phyloP scores from a whole-genome alignment of 2,797 vertebrate genomes.

The Sebastolobus alascanus region DNA sequence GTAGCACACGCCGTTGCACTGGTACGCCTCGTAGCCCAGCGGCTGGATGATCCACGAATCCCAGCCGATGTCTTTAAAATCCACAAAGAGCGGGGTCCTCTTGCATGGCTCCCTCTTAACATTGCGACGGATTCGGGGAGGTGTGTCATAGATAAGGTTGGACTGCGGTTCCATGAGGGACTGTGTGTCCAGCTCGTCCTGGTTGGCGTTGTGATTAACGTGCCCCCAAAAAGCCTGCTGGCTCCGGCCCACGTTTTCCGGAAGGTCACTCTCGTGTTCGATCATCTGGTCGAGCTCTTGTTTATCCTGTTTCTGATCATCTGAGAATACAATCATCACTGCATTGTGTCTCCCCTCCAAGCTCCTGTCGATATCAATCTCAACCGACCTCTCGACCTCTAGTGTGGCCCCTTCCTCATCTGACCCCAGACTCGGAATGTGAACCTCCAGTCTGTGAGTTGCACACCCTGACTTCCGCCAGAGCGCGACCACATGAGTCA shows the following conservation, averaged over 20 bases:
- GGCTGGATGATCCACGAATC: conserved; percentile 95
- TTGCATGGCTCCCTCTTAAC: conserved; percentile 92
- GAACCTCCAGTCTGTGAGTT: conserved; percentile 89
- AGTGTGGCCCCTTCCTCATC: conserved; percentile 55
- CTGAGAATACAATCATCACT: conserved; percentile 93
- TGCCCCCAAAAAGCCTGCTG: conserved; percentile 52
- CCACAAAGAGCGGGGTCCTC: conserved; percentile 91
- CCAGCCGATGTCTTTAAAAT: conserved; percentile 98
- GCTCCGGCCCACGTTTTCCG: conserved; percentile 68
- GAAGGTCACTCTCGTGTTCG: conserved; percentile 83
- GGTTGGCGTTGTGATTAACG: conserved; percentile 60
- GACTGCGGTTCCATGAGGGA: conserved; percentile 88
- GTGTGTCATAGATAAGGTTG: conserved; percentile 90
- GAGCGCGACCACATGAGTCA: conserved; percentile 87
- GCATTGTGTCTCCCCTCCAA: conserved; percentile 87
- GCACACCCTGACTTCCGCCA: conserved; percentile 87
- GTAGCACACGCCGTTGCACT: conserved; percentile 91
- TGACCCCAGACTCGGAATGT: conserved; percentile 81
- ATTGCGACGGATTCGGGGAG: conserved; percentile 90
- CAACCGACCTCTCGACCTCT: conserved; percentile 54
- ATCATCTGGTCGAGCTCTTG: conserved; percentile 88
- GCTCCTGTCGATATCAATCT: conserved; percentile 87
- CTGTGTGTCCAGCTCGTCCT: conserved; percentile 83
- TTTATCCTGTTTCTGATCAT: conserved; percentile 87
- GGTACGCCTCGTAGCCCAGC: conserved; percentile 91